Percentiles rank a stretch among this genome's conserved stretches.
Evolutionary conservation across 2,888 invertebrate genomes (phyloP).

Genomic region (Sepioteuthis lessoniana): DNA sequence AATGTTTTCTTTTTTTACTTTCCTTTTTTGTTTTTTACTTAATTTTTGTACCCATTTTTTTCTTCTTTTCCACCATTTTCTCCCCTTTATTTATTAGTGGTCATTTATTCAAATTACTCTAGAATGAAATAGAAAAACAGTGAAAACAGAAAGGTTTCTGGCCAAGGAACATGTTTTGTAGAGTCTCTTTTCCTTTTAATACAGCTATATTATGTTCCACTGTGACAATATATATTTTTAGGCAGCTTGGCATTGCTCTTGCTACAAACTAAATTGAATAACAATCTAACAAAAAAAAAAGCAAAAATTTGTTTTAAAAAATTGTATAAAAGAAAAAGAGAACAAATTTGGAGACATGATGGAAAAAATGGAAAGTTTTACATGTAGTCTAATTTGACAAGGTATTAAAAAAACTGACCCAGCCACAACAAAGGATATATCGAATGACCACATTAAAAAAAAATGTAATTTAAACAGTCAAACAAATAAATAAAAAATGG

Average conservation of each 20-base stretch:
- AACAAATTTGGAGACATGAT: neutral
- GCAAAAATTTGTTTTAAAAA: neutral
- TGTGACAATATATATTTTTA: neutral
- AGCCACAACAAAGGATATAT: neutral
- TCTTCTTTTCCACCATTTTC: neutral
- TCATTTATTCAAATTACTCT: slow-evolving; percentile 17
- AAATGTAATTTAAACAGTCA: neutral
- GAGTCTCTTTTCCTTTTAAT: neutral
- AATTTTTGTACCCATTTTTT: neutral
- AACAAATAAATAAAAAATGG: neutral
- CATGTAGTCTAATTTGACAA: neutral
- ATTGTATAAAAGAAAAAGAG: neutral
- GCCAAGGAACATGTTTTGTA: neutral
- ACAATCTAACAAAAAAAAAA: neutral
- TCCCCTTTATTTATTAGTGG: neutral
- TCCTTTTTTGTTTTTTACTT: neutral
- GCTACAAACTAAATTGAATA: neutral
- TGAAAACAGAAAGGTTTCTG: slow-evolving; percentile 9
- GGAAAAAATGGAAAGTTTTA: neutral
- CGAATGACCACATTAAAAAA: neutral
- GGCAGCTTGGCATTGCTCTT: neutral
- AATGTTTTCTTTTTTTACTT: neutral
- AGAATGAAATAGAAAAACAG: neutral
- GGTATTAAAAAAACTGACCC: neutral
- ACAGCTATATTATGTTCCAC: neutral